These are phyloP conservation scores for Drosophila nigrodunni DNA, from an alignment of 1,140 invertebrate species.

Conservation along the genomic window DNA sequence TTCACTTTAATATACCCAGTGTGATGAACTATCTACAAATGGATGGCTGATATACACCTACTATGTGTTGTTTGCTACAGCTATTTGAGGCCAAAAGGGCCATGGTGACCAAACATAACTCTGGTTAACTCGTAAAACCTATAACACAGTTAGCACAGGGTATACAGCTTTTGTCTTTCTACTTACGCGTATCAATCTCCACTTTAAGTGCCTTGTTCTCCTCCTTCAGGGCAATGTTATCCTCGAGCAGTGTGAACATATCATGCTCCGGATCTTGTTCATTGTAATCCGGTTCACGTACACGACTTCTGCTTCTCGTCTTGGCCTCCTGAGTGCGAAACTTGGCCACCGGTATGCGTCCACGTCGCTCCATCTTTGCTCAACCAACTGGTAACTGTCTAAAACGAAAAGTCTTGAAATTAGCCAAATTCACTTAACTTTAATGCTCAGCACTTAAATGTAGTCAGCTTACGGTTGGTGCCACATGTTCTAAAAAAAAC, in stretches of 20 bases:
- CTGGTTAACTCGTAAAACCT: no score
- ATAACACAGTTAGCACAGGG: no score
- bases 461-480: slow-evolving; percentile 60
- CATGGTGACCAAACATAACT: no score
- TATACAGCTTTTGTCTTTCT: no score
- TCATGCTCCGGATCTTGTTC: slow-evolving; percentile 82
- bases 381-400: not conserved
- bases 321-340: slow-evolving; percentile 81
- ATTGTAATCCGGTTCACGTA: slow-evolving; percentile 78
- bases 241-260: slow-evolving; percentile 80
- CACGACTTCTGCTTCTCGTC: slow-evolving; percentile 78
- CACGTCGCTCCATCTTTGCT: slow-evolving; percentile 67
- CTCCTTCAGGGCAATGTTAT: slow-evolving; percentile 82
- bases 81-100: no score
- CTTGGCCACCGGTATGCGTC: slow-evolving; percentile 79
- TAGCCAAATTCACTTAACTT: slow-evolving; percentile 3
- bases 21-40: no score
- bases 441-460: not conserved
- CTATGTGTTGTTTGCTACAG: no score
- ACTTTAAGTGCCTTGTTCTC: slow-evolving; percentile 80
- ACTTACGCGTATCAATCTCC: slow-evolving; percentile 76
- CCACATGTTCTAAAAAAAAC: slow-evolving; percentile 56
- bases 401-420: slow-evolving; percentile 1
- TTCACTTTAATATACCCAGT: no score
- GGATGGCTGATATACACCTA: no score